Evolutionary conservation across 2,113 vertebrate genomes (phyloP).

Genomic region (Rattus rattus): DNA sequence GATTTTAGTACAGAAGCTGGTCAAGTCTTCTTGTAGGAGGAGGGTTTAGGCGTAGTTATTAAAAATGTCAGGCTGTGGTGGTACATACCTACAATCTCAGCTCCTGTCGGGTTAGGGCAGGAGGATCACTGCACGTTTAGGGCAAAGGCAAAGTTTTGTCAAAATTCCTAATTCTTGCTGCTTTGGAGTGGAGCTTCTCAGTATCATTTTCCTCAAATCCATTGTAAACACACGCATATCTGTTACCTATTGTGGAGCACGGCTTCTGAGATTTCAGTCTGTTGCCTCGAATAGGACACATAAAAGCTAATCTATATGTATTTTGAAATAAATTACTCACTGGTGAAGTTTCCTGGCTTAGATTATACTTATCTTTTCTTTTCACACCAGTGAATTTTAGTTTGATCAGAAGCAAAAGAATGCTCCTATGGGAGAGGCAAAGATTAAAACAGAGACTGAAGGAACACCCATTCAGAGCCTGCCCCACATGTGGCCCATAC

Average conservation of each 20-base stretch:
- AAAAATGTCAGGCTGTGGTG: background rate
- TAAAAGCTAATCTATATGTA: background rate
- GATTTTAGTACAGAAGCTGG: background rate
- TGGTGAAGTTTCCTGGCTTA: constrained; percentile 28
- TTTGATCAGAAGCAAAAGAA: constrained; percentile 1
- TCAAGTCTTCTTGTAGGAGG: background rate
- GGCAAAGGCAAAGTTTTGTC: background rate
- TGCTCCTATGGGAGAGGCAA: background rate
- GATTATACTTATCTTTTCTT: background rate
- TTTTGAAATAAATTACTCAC: constrained; percentile 18
- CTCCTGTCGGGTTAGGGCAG: background rate
- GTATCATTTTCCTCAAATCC: constrained; percentile 20
- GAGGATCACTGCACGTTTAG: background rate
- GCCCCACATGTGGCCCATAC: too few relatives aligned
- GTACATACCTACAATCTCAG: background rate
- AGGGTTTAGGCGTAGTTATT: background rate
- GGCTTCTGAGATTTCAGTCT: background rate
- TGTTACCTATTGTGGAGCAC: background rate
- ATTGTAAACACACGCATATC: background rate
- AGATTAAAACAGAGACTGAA: too few relatives aligned
- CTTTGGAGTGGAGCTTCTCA: background rate
- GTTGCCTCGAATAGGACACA: background rate
- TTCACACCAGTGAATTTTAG: background rate
- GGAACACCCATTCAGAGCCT: too few relatives aligned
- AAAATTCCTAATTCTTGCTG: background rate